Conservation (phyloP, 1,140 invertebrate species). For the Macrobrachium nipponense region DNA sequence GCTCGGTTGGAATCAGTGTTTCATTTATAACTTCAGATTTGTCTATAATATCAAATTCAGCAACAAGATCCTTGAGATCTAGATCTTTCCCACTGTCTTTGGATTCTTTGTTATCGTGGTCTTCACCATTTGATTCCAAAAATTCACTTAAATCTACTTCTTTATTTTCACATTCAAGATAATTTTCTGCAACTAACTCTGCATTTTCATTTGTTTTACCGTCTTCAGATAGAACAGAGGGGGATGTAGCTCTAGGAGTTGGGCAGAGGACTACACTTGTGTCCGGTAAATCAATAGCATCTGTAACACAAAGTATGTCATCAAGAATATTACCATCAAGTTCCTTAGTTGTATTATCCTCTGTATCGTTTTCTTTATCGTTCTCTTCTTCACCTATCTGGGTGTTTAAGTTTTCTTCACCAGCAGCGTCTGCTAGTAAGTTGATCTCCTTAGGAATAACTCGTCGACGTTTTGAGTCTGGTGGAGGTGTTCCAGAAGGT, state of each 20-base stretch:
- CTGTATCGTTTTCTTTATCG: conserved; percentile 73
- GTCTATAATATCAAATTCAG: conserved; percentile 71
- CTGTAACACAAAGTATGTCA: conserved; percentile 56
- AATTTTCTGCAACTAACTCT: conserved; percentile 28
- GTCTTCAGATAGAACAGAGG: conserved; percentile 24
- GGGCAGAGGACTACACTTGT: conserved; percentile 30
- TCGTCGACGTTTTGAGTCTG: conserved; percentile 71
- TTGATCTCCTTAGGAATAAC: conserved; percentile 44
- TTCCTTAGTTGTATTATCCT: conserved; percentile 65
- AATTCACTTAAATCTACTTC: conserved; percentile 58
- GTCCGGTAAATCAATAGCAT: conserved; percentile 46
- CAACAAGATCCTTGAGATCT: conserved; percentile 66
- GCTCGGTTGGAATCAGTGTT: conserved; percentile 46
- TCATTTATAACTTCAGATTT: conserved; percentile 59
- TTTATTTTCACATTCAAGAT: conserved; percentile 44
- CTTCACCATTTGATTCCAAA: conserved; percentile 47
- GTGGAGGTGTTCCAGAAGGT: conserved; percentile 74
- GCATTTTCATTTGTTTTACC: conserved; percentile 23
- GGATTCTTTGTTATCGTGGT: conserved; percentile 46
- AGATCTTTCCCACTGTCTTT: conserved; percentile 50
- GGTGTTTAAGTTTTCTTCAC: conserved; percentile 15
- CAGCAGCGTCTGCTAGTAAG: conserved; percentile 52
- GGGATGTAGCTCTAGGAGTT: conserved; percentile 20
- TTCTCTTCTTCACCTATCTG: conserved; percentile 17
- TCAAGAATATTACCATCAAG: conserved; percentile 61